phyloP scores from a whole-genome alignment of 2,797 vertebrate genomes.

The Selene dorsalis region DNA sequence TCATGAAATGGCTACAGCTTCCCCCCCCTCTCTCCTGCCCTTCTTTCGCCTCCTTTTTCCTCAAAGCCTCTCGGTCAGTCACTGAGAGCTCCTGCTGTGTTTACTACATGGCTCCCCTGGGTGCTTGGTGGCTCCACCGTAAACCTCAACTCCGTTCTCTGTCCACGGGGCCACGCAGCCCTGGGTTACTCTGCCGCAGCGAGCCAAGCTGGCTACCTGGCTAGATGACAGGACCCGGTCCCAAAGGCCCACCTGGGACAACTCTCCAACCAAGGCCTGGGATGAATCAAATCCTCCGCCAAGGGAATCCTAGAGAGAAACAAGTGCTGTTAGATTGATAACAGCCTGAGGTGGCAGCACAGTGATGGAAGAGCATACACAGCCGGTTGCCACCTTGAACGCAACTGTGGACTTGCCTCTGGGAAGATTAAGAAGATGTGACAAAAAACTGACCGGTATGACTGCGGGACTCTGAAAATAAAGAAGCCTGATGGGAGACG shows the following conservation, averaged over 20 bases:
- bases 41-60: neutral
- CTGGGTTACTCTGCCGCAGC: slow-evolving; percentile 87
- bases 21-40: neutral
- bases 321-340: neutral
- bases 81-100: slow-evolving; percentile 77
- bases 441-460: neutral
- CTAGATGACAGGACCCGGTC: slow-evolving; percentile 87
- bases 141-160: slow-evolving; percentile 88
- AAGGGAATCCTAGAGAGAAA: slow-evolving; percentile 84
- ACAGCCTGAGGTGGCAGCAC: neutral
- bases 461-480: neutral
- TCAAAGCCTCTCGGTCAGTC: slow-evolving; percentile 40
- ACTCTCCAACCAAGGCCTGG: slow-evolving; percentile 93
- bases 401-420: slow-evolving; percentile 5
- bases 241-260: slow-evolving; percentile 95
- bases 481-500: neutral
- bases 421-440: neutral
- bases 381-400: neutral
- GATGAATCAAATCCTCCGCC: slow-evolving; percentile 95
- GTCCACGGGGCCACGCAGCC: slow-evolving; percentile 92
- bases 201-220: slow-evolving; percentile 91
- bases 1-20: slow-evolving; percentile 23
- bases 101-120: slow-evolving; percentile 89
- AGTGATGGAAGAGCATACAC: neutral
- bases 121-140: slow-evolving; percentile 90